A percentile compares a stretch with the other conserved stretches of the same genome.
Conservation (phyloP, 2,797 vertebrate species). For the Anabacerthia variegaticeps region DNA sequence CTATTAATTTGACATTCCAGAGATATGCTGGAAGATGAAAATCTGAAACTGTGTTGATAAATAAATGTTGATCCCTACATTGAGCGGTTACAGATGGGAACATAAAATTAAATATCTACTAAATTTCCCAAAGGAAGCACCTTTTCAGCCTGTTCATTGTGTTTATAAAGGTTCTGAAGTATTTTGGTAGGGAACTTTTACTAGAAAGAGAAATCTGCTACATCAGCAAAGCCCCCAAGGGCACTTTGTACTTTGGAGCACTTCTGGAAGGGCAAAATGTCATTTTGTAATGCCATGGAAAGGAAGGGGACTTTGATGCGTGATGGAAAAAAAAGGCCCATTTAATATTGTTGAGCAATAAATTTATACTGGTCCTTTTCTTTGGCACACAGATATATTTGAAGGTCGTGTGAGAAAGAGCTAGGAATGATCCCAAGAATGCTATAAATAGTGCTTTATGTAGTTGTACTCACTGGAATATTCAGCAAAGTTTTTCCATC, state of each 20-base stretch:
- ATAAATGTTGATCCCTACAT: neutral
- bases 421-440: neutral
- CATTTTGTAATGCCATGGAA: neutral
- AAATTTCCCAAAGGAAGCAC: neutral
- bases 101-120: conserved; percentile 45
- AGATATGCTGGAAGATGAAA: neutral
- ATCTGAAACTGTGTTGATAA: neutral
- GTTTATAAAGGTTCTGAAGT: neutral
- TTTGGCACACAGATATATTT: neutral
- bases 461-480: neutral
- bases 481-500: neutral
- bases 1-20: conserved; percentile 9
- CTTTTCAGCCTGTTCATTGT: conserved; percentile 21
- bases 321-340: neutral
- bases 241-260: neutral
- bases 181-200: conserved; percentile 18
- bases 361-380: neutral
- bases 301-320: neutral
- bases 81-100: conserved; percentile 16
- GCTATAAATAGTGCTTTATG: neutral
- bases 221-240: conserved; percentile 60
- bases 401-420: conserved; percentile 4
- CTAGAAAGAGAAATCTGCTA: conserved; percentile 26
- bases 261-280: conserved; percentile 10
- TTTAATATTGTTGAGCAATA: conserved; percentile 17